Percentiles rank a stretch among this genome's conserved stretches.
phyloP scores from a whole-genome alignment of 2,113 vertebrate genomes.

The Thunnus thynnus region DNA sequence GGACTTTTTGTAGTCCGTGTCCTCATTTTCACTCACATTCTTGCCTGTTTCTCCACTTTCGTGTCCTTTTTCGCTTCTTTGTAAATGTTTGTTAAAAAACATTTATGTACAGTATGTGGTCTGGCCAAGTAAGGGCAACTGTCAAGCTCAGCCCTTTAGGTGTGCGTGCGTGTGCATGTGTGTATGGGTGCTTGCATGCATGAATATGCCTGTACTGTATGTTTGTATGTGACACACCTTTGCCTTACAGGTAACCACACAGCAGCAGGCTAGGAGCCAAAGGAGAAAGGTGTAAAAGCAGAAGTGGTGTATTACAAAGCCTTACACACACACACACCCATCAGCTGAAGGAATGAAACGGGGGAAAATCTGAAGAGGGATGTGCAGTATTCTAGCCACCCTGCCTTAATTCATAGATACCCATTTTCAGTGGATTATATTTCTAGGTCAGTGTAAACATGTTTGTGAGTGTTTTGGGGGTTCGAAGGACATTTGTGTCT shows the following conservation, averaged over 20 bases:
- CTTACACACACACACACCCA: conserved; percentile 71
- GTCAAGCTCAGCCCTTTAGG: conserved; percentile 73
- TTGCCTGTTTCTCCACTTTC: conserved; percentile 60
- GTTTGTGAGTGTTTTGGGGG: conserved; percentile 12
- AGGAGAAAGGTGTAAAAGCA: conserved; percentile 52
- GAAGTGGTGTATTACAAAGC: conserved; percentile 72
- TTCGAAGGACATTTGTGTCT: conserved; percentile 47
- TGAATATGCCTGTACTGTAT: conserved; percentile 72
- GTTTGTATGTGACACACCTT: conserved; percentile 78
- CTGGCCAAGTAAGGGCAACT: conserved; percentile 76
- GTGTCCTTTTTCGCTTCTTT: conserved; percentile 39
- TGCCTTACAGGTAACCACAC: conserved; percentile 82
- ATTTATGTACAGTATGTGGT: conserved; percentile 67
- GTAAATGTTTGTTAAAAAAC: conserved; percentile 53
- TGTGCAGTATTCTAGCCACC: conserved; percentile 74
- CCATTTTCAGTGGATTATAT: conserved; percentile 45
- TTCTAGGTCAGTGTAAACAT: conserved; percentile 30
- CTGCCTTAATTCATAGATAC: conserved; percentile 80
- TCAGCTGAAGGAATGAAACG: conserved; percentile 46
- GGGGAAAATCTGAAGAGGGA: conserved; percentile 50
- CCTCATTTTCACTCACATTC: conserved; percentile 37
- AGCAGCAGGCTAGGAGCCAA: conserved; percentile 80
- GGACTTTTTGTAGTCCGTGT: conserved; percentile 40
- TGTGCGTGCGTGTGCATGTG: conserved; percentile 49
- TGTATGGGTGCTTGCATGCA: conserved; percentile 41